Evolutionary conservation across 2,113 vertebrate genomes (phyloP).

Genomic region (Periophthalmus modestus): DNA sequence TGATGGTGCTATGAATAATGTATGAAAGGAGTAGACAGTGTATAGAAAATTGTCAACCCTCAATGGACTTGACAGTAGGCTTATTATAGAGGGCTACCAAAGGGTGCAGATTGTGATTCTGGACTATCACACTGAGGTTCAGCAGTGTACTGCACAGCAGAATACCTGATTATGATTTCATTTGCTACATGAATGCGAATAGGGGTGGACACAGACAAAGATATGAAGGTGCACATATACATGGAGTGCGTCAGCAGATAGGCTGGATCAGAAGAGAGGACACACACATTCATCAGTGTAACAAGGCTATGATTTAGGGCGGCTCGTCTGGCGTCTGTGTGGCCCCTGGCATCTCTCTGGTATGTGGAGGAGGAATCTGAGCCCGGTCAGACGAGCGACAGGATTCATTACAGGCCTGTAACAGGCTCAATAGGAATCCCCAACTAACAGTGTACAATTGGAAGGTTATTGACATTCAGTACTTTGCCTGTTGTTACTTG

Average conservation of each 20-base stretch:
- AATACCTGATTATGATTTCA: constrained; percentile 54
- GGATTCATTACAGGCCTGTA: constrained; percentile 73
- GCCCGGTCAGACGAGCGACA: constrained; percentile 72
- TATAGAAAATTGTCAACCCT: constrained; percentile 73
- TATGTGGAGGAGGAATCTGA: constrained; percentile 78
- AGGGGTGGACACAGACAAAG: constrained; percentile 11
- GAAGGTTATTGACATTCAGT: constrained; percentile 35
- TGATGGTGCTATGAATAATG: constrained; percentile 75
- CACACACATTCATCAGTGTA: constrained; percentile 77
- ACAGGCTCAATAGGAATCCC: constrained; percentile 65
- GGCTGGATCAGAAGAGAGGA: constrained; percentile 70
- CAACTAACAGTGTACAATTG: constrained; percentile 53
- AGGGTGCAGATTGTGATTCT: constrained; percentile 59
- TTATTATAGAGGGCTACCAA: constrained; percentile 62
- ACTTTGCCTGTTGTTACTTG: constrained; percentile 39
- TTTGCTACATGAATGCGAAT: constrained; percentile 42
- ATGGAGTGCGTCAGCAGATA: constrained; percentile 52
- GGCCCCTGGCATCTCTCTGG: constrained; percentile 78
- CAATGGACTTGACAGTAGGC: constrained; percentile 61
- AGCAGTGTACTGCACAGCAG: constrained; percentile 47
- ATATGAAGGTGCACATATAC: constrained; percentile 21
- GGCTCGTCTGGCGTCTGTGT: constrained; percentile 78
- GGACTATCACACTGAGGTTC: constrained; percentile 59
- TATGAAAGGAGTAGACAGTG: constrained; percentile 69
- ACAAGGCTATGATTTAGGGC: constrained; percentile 79